phyloP scores from a whole-genome alignment of 2,888 invertebrate species.

The Archaeoteleia sp. region DNA sequence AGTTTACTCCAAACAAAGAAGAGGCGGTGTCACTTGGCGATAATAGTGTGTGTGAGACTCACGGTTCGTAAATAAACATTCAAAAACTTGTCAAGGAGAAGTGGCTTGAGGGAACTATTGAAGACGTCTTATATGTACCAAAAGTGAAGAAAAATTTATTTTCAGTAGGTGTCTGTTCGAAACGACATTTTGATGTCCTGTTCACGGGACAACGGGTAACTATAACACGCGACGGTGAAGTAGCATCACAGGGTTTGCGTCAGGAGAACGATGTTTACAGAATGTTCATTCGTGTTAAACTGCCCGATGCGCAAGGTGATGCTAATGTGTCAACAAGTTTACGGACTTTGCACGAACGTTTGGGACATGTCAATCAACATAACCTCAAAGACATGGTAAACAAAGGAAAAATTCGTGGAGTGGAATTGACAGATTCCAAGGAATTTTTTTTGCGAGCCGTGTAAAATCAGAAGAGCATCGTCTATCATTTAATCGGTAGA shows the following conservation, averaged over 20 bases:
- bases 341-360: conserved; percentile 7
- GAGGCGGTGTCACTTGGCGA: conserved; percentile 41
- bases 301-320: background rate
- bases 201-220: background rate
- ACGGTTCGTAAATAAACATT: conserved; percentile 13
- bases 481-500: conserved; percentile 13
- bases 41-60: conserved; percentile 10
- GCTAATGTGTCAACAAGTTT: conserved; percentile 4
- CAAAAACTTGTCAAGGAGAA: conserved; percentile 7
- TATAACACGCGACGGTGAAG: background rate
- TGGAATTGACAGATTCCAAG: conserved; percentile 20
- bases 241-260: conserved; percentile 1
- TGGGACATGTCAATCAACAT: conserved; percentile 21
- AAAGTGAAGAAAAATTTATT: conserved; percentile 24
- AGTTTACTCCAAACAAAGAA: conserved; percentile 22
- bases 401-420: conserved; percentile 12
- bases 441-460: conserved; percentile 56
- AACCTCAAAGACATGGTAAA: conserved; percentile 16
- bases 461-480: conserved; percentile 56
- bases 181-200: background rate
- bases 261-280: conserved; percentile 10
- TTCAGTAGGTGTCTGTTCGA: conserved; percentile 22
- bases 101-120: conserved; percentile 7
- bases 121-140: conserved; percentile 24
- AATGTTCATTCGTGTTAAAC: conserved; percentile 4